Conservation (phyloP, 2,113 vertebrate species). For the Syrrhaptes paradoxus region DNA sequence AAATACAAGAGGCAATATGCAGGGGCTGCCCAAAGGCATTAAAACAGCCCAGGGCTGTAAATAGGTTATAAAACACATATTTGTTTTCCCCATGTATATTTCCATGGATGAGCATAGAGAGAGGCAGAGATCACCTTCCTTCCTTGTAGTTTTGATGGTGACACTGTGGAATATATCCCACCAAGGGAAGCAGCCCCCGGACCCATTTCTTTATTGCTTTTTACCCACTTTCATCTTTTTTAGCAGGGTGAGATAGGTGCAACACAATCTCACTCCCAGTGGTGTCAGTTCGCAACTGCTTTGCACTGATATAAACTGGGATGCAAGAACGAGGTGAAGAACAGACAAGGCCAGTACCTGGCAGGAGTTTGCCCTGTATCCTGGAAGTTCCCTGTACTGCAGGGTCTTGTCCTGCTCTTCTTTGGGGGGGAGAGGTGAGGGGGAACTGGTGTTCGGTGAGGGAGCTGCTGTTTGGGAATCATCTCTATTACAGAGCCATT, state of each 20-base stretch:
- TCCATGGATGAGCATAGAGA: neutral
- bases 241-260: neutral
- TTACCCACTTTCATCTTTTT: neutral
- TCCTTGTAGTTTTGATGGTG: neutral
- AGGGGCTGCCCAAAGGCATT: neutral
- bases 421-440: fast-evolving
- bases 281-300: neutral
- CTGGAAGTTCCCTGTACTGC: neutral
- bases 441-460: neutral
- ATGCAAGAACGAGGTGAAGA: neutral
- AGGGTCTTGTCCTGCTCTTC: neutral
- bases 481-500: neutral
- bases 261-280: neutral
- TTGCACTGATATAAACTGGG: neutral
- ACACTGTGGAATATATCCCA: neutral
- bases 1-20: neutral
- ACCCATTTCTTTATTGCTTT: neutral
- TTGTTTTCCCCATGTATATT: neutral
- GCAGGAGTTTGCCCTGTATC: neutral
- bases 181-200: neutral
- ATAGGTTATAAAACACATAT: neutral
- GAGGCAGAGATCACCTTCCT: neutral
- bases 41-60: neutral
- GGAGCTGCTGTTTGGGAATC: neutral
- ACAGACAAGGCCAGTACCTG: neutral